Conservation (phyloP, 2,113 vertebrate genomes). For the Mirza zaza region DNA sequence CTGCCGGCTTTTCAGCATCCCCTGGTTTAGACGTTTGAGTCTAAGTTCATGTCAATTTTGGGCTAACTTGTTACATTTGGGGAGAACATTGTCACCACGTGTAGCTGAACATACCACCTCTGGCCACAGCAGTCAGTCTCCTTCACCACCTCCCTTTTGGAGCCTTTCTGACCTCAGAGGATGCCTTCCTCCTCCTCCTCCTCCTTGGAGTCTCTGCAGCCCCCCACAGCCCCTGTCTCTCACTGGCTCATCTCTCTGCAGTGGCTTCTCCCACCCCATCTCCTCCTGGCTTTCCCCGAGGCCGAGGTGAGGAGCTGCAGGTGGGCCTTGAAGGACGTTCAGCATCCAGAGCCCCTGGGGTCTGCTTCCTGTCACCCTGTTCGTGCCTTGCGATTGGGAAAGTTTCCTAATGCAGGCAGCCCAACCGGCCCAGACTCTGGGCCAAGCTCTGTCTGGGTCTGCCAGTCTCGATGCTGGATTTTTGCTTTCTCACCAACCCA, state of each 20-base stretch:
- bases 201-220: background rate
- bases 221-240: background rate
- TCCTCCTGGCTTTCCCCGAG: background rate
- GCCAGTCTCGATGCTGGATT: background rate
- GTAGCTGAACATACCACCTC: fast-evolving
- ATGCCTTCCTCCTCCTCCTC: background rate
- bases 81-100: background rate
- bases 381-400: background rate
- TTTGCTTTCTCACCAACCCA: background rate
- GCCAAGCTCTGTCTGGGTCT: background rate
- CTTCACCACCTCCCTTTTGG: background rate
- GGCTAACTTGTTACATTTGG: background rate
- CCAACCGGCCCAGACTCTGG: background rate
- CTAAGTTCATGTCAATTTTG: background rate
- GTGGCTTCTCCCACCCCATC: background rate
- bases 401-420: background rate
- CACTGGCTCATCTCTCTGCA: background rate
- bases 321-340: too few relatives aligned
- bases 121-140: background rate
- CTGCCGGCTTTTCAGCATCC: background rate
- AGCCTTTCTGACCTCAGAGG: background rate
- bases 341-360: background rate
- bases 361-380: too few relatives aligned
- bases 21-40: background rate
- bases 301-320: background rate